A percentile compares a stretch with the other conserved stretches of the same genome.
phyloP scores from a whole-genome alignment of 2,888 invertebrate genomes.

The Ceramica pisi region DNA sequence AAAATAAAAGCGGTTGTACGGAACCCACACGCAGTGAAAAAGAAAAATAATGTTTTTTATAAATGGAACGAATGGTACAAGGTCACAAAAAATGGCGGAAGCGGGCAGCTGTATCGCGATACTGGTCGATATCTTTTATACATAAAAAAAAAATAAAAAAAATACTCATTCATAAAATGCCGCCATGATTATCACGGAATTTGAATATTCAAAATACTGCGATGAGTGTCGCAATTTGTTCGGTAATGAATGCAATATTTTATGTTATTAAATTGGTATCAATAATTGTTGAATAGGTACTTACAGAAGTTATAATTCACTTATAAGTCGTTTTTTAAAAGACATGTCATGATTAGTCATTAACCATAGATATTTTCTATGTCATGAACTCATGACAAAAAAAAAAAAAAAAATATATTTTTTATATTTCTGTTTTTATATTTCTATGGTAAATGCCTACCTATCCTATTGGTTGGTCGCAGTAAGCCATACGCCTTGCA shows the following conservation, averaged over 20 bases:
- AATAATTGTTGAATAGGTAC: constrained; percentile 19
- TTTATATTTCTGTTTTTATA: no score
- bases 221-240: constrained; percentile 52
- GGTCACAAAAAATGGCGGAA: constrained; percentile 58
- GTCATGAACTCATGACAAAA: constrained; percentile 11
- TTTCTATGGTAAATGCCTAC: constrained; percentile 1
- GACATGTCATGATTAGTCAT: constrained; percentile 9
- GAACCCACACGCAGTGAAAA: constrained; percentile 41
- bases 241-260: constrained; percentile 45
- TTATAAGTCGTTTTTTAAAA: background rate
- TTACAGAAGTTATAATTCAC: constrained; percentile 3
- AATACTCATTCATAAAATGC: constrained; percentile 41
- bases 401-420: no score
- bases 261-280: constrained; percentile 45
- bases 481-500: background rate
- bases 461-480: background rate
- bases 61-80: constrained; percentile 44
- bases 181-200: constrained; percentile 45
- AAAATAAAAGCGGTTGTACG: constrained; percentile 15
- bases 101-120: constrained; percentile 52
- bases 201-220: constrained; percentile 54
- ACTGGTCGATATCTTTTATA: constrained; percentile 43
- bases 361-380: no score
- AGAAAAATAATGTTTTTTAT: constrained; percentile 24
- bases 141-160: constrained; percentile 18